Base-by-base conservation (phyloP, 2,113 vertebrate species). In the Microcebus tavaratra region DNA sequence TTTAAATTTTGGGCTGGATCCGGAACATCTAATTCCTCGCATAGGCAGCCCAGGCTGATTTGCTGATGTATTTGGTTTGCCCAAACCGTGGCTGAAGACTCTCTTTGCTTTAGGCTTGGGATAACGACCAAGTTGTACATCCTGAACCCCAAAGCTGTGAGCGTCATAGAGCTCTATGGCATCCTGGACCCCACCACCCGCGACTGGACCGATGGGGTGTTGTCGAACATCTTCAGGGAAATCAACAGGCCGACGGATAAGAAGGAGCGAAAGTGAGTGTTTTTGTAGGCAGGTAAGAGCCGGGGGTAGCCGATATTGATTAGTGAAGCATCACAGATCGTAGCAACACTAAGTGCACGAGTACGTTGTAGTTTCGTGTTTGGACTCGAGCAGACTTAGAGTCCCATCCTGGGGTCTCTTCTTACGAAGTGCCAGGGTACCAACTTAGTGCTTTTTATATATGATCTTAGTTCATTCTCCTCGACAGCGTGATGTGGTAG, bases 171-270 rank as follows among this genome's bases (percentile, higher is more conserved):
- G 96, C 98, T 99, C 6, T 99, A 99, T 3, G 99, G 99, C 86
- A 98, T 99, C 96, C 98, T 99, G 97, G 99, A 99, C 94, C 99
- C 99, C 20, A 98, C 98, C 90, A 99, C 99, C 2, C 98, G 99
- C 53, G 99, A 99, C 98, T 99, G 99, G 99, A 99, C 99, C 0
- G 99, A 99, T 63, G 99, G 99, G 90, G 99, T 99, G 89, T 97
- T 99, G 96, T 99, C 99, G 15, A 99, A 99, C 98, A 99, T 99
- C 97, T 99, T 99, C 97, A 98, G 99, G 85, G 99, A 99, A 39
- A 99, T 99, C 98, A 99, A 99, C 98, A 99, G 97, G 88, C 99
- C 99, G 0, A 99, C 99, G 0, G 99, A 99, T 68, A 99, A 99
- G 98, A 99, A 99, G 85, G 99, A 99, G 96, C 98, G 99, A 27